Evolutionary conservation across 2,113 vertebrate species (phyloP).

Genomic region (Oreochromis aureus): DNA sequence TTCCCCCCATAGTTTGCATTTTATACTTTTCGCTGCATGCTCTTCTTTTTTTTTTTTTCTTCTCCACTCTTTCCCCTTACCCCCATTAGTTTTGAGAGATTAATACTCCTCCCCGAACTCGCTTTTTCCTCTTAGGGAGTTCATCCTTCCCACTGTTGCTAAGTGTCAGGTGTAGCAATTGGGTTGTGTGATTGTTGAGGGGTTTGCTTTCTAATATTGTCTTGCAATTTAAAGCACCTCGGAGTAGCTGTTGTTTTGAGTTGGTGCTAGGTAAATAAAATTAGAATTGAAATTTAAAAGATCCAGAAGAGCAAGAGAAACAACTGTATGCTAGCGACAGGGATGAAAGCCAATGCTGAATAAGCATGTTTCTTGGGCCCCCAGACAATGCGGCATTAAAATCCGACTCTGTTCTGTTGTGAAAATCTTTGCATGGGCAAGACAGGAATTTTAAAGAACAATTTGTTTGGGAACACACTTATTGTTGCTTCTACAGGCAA

Average conservation of each 20-base stretch:
- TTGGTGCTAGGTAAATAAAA: neutral
- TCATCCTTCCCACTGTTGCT: neutral
- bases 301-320: neutral
- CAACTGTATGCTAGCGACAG: neutral
- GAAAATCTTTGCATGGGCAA: neutral
- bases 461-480: neutral
- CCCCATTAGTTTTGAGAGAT: neutral
- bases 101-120: neutral
- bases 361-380: neutral
- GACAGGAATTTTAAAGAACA: neutral
- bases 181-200: neutral
- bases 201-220: neutral
- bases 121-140: accelerated
- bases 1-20: neutral
- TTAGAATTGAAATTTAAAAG: neutral
- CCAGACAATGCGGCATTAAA: neutral
- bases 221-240: neutral
- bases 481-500: neutral
- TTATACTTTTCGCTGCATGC: no score
- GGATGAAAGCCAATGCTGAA: neutral
- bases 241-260: neutral
- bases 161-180: neutral
- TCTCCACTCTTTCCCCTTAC: neutral
- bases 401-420: neutral
- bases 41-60: neutral